Percentiles rank a stretch among this genome's conserved stretches.
phyloP scores from a whole-genome alignment of 2,113 vertebrate genomes.

The Acanthochromis polyacanthus region DNA sequence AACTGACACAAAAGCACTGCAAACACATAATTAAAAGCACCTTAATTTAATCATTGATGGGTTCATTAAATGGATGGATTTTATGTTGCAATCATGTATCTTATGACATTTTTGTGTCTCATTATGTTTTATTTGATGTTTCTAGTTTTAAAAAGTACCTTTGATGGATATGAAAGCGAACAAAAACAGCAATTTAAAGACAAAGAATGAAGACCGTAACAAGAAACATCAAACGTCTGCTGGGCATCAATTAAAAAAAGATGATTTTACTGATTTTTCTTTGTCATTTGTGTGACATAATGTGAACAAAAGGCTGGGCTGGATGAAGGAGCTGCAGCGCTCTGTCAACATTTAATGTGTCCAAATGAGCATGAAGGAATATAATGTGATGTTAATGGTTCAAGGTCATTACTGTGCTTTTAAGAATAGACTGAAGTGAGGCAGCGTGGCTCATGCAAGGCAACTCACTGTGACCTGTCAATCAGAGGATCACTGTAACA shows the following conservation, averaged over 20 bases:
- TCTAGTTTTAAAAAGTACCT: not conserved
- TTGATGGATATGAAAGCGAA: slow-evolving; percentile 38
- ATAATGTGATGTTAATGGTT: slow-evolving; percentile 10
- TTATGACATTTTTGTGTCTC: slow-evolving; percentile 28
- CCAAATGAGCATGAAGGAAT: slow-evolving; percentile 30
- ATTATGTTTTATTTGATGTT: not conserved
- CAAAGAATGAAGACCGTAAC: not conserved
- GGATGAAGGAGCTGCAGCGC: not conserved
- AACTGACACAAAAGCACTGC: too few relatives aligned
- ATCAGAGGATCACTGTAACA: slow-evolving; percentile 30
- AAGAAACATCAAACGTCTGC: slow-evolving; percentile 15
- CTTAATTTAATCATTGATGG: too few relatives aligned
- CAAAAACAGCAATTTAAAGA: slow-evolving; percentile 9
- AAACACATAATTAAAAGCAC: too few relatives aligned
- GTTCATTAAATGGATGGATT: too few relatives aligned
- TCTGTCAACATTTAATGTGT: slow-evolving; percentile 15
- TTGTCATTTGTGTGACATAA: slow-evolving; percentile 40
- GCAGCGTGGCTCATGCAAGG: not conserved
- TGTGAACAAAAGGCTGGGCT: slow-evolving; percentile 25
- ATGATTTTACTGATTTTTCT: slow-evolving; percentile 9
- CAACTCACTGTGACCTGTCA: slow-evolving; percentile 18
- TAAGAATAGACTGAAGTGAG: not conserved
- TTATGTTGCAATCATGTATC: not conserved
- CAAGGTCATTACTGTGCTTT: slow-evolving; percentile 12
- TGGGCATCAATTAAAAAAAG: slow-evolving; percentile 20